phyloP scores from a whole-genome alignment of 2,797 vertebrate species.

The Acropternis orthonyx region DNA sequence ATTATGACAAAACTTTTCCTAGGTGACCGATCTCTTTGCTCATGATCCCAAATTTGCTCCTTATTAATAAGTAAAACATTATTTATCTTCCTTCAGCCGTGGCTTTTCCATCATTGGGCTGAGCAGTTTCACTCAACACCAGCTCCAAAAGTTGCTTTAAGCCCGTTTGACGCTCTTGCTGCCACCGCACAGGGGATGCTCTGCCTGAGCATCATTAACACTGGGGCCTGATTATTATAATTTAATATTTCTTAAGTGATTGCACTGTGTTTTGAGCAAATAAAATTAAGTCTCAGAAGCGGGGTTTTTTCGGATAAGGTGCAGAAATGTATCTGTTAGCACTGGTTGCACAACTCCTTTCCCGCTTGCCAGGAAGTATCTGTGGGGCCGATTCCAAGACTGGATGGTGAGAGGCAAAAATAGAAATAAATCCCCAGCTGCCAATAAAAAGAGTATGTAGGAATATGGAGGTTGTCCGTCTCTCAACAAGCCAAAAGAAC shows the following conservation, averaged over 20 bases:
- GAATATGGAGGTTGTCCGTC: not conserved
- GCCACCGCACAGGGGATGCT: not conserved
- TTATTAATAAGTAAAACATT: not conserved
- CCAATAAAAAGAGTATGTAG: not conserved
- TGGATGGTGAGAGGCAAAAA: not conserved
- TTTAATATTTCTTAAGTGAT: not conserved
- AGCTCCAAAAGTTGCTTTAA: not conserved
- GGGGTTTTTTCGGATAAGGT: fast-evolving
- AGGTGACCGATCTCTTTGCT: not conserved
- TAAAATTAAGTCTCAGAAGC: not conserved
- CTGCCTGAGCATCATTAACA: fast-evolving
- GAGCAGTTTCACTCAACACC: not conserved
- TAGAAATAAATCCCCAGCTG: not conserved
- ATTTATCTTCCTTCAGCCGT: not conserved
- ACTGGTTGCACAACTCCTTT: not conserved
- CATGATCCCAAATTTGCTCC: not conserved
- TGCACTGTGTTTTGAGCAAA: not conserved
- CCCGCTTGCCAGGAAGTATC: fast-evolving
- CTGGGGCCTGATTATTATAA: not conserved
- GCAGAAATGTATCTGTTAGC: not conserved
- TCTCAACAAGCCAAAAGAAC: not conserved
- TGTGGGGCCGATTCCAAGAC: fast-evolving
- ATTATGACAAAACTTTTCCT: not conserved
- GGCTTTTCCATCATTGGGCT: not conserved
- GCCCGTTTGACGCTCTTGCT: not conserved